phyloP scores from a whole-genome alignment of 2,797 vertebrate genomes.

The Sarcophilus harrisii region DNA sequence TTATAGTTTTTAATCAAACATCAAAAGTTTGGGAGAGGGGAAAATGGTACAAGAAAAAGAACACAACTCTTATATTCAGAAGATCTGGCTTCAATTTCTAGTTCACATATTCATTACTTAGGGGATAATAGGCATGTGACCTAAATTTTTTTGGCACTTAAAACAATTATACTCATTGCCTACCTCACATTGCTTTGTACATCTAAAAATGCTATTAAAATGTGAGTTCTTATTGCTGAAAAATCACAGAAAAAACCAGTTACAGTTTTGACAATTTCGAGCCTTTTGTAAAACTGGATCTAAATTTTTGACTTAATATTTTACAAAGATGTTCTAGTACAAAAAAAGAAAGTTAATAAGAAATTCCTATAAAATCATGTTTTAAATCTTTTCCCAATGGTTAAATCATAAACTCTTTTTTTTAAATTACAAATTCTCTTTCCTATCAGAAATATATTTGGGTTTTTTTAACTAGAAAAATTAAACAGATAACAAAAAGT shows the following conservation, averaged over 20 bases:
- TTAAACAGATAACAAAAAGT: background rate
- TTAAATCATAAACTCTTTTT: background rate
- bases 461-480: background rate
- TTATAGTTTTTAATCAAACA: slow-evolving; percentile 16
- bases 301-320: background rate
- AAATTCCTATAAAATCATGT: background rate
- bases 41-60: background rate
- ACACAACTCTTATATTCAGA: background rate
- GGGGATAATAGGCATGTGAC: background rate
- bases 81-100: background rate
- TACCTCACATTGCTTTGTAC: background rate
- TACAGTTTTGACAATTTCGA: background rate
- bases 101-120: background rate
- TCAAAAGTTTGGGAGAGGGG: background rate
- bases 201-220: background rate
- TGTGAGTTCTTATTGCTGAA: background rate
- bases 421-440: background rate
- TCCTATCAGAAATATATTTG: background rate
- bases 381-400: background rate
- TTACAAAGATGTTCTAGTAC: background rate
- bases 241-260: background rate
- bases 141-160: background rate
- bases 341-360: background rate
- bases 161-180: background rate
- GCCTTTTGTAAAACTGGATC: background rate